Conservation (phyloP, 2,113 vertebrate species). For the Ornithorhynchus anatinus region DNA sequence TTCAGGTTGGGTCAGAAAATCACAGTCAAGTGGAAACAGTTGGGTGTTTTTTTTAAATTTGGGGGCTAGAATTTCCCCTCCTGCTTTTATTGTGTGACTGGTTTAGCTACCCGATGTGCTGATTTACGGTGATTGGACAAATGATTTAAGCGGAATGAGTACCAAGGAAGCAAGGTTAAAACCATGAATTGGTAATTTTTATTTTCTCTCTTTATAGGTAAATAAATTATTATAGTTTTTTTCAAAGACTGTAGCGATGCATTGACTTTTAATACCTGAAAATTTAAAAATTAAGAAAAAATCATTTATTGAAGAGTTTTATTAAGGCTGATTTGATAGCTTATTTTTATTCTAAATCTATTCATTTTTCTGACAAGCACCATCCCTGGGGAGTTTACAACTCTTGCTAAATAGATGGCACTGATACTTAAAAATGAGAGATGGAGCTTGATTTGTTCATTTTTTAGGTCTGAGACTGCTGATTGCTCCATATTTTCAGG, state of each 20-base stretch:
- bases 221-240: background rate
- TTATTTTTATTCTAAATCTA: background rate
- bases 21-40: no score
- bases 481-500: background rate
- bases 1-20: no score
- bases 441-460: background rate
- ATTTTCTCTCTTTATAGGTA: background rate
- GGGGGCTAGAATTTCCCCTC: no score
- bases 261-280: background rate
- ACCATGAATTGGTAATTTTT: background rate
- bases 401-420: background rate
- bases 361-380: background rate
- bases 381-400: background rate
- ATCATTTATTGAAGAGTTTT: background rate
- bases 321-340: background rate
- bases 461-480: background rate
- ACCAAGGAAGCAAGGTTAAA: background rate
- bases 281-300: background rate
- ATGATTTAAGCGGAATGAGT: background rate
- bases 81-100: no score
- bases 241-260: background rate
- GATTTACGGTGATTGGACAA: conserved; percentile 2
- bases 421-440: background rate
- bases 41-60: no score
- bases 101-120: no score